These are phyloP conservation scores for Psittacus erithacus DNA, from an alignment of 2,113 vertebrate species.

Conservation along the genomic window DNA sequence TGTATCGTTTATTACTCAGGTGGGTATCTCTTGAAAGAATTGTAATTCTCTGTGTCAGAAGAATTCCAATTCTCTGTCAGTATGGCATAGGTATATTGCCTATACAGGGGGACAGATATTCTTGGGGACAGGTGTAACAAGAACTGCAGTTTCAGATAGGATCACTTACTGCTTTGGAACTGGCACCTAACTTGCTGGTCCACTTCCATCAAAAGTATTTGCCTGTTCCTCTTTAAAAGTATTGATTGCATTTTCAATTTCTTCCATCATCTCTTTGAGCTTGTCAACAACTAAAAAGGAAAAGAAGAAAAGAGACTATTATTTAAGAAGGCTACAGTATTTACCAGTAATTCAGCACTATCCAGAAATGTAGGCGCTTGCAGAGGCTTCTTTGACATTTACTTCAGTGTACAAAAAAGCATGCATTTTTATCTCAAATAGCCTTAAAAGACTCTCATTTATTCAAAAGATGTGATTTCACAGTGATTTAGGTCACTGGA, in stretches of 20 bases:
- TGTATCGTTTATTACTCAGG: not conserved
- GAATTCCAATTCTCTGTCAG: not conserved
- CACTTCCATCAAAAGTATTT: not conserved
- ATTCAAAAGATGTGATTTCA: not conserved
- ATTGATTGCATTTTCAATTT: slow-evolving; percentile 86
- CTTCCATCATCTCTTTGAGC: slow-evolving; percentile 89
- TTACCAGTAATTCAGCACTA: not conserved
- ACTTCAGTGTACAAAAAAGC: not conserved
- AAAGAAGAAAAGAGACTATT: not conserved
- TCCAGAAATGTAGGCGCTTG: not conserved
- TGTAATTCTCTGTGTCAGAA: not conserved
- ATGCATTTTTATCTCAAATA: not conserved
- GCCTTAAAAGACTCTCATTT: not conserved
- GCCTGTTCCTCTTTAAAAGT: not conserved
- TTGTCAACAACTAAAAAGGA: slow-evolving; percentile 84
- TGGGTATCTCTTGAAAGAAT: not conserved
- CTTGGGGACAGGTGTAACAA: not conserved
- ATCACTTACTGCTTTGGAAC: not conserved
- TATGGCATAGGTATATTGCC: not conserved
- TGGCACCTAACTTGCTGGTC: not conserved
- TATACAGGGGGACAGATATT: not conserved
- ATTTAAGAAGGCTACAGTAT: not conserved
- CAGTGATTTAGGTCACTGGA: not conserved
- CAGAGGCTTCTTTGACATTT: not conserved
- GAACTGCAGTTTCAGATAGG: not conserved